Conservation (phyloP, 2,888 invertebrate species). For the Andrena minutula region DNA sequence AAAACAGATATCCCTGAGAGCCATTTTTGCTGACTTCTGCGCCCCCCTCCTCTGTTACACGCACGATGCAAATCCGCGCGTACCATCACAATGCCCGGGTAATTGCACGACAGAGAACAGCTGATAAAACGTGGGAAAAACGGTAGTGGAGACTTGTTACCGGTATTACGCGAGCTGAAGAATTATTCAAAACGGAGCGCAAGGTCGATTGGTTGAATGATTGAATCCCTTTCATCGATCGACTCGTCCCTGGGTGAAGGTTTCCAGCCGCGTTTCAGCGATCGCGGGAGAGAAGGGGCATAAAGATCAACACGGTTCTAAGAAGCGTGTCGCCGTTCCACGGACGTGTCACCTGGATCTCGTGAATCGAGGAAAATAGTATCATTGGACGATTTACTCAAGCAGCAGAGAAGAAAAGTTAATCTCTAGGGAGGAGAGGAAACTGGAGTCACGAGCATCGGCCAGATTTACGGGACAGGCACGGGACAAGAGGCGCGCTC, state of each 20-base stretch:
- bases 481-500: no score
- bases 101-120: conserved; percentile 16
- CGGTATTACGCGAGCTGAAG: conserved; percentile 52
- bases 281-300: neutral
- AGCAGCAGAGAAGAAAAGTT: neutral
- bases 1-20: neutral
- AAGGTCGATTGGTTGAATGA: conserved; percentile 34
- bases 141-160: conserved; percentile 43
- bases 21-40: neutral
- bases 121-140: conserved; percentile 61
- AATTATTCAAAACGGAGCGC: conserved; percentile 58
- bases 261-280: conserved; percentile 1
- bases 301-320: neutral
- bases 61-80: neutral
- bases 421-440: neutral
- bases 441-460: neutral
- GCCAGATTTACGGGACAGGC: neutral
- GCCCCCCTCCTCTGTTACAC: neutral
- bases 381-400: neutral
- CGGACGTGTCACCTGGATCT: neutral
- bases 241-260: conserved; percentile 35
- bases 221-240: conserved; percentile 39
- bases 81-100: conserved; percentile 19
- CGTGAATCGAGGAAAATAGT: neutral
- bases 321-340: neutral